Conservation (phyloP, 2,113 vertebrate genomes). For the Leiothrix lutea region DNA sequence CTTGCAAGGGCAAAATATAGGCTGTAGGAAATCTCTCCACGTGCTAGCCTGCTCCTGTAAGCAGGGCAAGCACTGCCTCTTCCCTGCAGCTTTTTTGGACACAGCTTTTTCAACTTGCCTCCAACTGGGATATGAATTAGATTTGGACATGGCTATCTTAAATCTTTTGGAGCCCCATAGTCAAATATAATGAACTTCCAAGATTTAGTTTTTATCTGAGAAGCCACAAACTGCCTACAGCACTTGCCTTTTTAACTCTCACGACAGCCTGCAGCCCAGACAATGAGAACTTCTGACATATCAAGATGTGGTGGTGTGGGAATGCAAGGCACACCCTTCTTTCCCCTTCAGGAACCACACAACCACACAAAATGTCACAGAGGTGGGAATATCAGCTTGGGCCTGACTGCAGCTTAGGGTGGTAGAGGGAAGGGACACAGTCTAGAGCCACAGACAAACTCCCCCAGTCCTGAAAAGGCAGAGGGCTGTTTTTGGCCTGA, state of each 20-base stretch:
- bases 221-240: not conserved
- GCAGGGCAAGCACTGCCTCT: not conserved
- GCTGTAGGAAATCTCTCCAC: not conserved
- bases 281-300: accelerated
- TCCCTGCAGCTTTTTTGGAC: not conserved
- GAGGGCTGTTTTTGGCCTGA: not conserved
- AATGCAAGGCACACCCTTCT: accelerated
- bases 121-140: not conserved
- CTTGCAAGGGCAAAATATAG: accelerated
- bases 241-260: not conserved
- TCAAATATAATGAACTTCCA: not conserved
- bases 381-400: not conserved
- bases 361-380: not conserved
- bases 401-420: accelerated
- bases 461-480: not conserved
- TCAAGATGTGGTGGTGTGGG: accelerated
- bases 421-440: not conserved
- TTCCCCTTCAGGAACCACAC: not conserved
- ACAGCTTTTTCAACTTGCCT: accelerated
- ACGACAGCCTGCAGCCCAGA: not conserved
- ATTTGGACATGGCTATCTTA: accelerated
- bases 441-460: not conserved
- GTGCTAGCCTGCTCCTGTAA: accelerated
- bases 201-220: not conserved
- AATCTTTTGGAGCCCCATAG: not conserved